Evolutionary conservation across 1,140 invertebrate genomes (phyloP), one percentile per base, ranked within the genome.

Genomic region (Neodiprion virginianus): DNA sequence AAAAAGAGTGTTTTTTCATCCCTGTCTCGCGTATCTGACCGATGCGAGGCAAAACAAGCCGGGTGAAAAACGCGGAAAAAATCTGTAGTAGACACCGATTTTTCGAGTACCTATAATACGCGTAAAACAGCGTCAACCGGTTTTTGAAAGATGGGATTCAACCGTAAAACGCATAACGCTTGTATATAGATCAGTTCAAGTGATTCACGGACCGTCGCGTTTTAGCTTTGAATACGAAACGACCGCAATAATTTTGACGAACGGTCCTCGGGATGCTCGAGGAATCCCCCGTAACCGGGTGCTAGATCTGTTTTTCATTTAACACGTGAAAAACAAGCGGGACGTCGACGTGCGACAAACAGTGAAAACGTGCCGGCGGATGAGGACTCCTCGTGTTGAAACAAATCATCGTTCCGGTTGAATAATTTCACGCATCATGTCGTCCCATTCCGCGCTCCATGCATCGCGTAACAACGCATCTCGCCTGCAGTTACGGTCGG

Each of bases 231-330:
- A 81, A 83, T 83, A 83, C 76, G 82, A 77, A 76, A 78, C 77
- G 77, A 82, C 81, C 78, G 81, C 82, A 82, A 83, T 83, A 83
- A 83, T 82, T 83, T 82, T 83, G 81, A 83, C 80, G 82, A 83
- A 83, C 82, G 81, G 72, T 65, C 75, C 71, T 73, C 53, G 12
- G 67, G 2, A 40, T 40, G 28, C 28, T 40, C 28, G 28, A 40
- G 28, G 28, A 40, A 40, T 40, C 28, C 28, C 28, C 28, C 28
- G 28, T 4, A 1, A 5, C 28, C 10, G 14, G 67, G 67, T 47
- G 67, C 67, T 23, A 69, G 67, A 47, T 69, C 10, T 69, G 67
- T 47, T 81, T 80, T 80, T 81, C 79, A 81, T 81, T 81, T 79
- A 76, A 72, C 74, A 66, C 75, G 73, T 77, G 74, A 81, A 81